Evolutionary conservation across 1,140 invertebrate genomes (phyloP).

Genomic region (Ceratosolen solmsi): DNA sequence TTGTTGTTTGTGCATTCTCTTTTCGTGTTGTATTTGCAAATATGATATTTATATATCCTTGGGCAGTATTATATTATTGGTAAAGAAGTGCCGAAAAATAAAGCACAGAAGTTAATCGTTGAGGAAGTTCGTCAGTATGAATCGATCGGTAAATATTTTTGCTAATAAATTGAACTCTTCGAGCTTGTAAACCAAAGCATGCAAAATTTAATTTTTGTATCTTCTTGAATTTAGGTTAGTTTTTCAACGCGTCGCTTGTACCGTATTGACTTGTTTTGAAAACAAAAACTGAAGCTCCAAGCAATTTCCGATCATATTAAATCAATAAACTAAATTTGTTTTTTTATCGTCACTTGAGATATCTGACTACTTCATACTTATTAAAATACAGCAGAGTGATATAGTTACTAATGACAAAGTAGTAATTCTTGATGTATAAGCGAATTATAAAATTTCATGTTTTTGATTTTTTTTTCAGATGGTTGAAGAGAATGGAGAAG

Average conservation of each 20-base stretch:
- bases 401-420: neutral
- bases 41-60: conserved; percentile 29
- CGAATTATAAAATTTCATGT: neutral
- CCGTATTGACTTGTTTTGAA: conserved; percentile 31
- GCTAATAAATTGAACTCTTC: neutral
- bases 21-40: conserved; percentile 19
- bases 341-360: neutral
- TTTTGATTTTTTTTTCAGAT: conserved; percentile 13
- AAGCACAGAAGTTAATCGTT: neutral
- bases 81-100: conserved; percentile 7
- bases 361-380: neutral
- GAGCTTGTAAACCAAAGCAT: conserved; percentile 11
- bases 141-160: conserved; percentile 57
- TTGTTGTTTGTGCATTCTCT: conserved; percentile 42
- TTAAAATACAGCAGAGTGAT: neutral
- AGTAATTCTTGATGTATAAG: neutral
- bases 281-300: neutral
- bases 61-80: neutral
- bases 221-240: conserved; percentile 45
- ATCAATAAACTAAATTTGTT: neutral
- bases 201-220: conserved; percentile 5
- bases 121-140: conserved; percentile 53
- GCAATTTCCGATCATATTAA: neutral
- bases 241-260: conserved; percentile 32
- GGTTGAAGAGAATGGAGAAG: conserved; percentile 60